Evolutionary conservation across 2,113 vertebrate genomes (phyloP), one percentile per base, ranked within the genome.

Genomic region (Anoplopoma fimbria): DNA sequence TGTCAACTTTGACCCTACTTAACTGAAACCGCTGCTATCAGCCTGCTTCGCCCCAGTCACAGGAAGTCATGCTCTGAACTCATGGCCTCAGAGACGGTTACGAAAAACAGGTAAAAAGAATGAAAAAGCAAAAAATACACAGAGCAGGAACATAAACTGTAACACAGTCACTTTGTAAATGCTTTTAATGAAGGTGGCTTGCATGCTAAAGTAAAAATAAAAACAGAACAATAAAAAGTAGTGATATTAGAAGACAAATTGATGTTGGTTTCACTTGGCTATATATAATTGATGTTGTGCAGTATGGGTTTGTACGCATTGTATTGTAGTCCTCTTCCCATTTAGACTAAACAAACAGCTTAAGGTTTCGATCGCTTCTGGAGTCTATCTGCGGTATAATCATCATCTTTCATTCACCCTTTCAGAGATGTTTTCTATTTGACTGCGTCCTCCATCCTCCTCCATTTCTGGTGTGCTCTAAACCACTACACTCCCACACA

Each of bases 51-150:
- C 87, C 85, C 69, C 87, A 94, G 93, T 96, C 94, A 96, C 95
- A 97, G 97, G 97, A 97, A 97, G 95, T 95, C 93, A 91, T 89
- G 93, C 90, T 92, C 93, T 93, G 87, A 88, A 93, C 93, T 91
- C 47, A n/a, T 74, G 85, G 95, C 93, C 94, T 95, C 85, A 87
- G 91, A 91, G 42, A 71, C 70, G 78, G 74, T 83, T 80, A 82
- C 4, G 67, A 82, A 88, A n/a, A 86, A 1, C 95, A 96, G 77
- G 77, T 87, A 79, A 77, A 79, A 84, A 73, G 83, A 75, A 77
- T 33, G 15, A 71, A 70, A n/a, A 57, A 25, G 36, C 4, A 38
- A 47, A 73, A n/a, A 85, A 77, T 27, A 13, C 55, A 36, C 53
- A 1, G 15, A 71, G 42, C 14, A 67, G 23, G 33, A 75, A 23